These are phyloP conservation scores for Zeugodacus cucurbitae DNA, from an alignment of 1,140 invertebrate genomes.

Conservation along the genomic window DNA sequence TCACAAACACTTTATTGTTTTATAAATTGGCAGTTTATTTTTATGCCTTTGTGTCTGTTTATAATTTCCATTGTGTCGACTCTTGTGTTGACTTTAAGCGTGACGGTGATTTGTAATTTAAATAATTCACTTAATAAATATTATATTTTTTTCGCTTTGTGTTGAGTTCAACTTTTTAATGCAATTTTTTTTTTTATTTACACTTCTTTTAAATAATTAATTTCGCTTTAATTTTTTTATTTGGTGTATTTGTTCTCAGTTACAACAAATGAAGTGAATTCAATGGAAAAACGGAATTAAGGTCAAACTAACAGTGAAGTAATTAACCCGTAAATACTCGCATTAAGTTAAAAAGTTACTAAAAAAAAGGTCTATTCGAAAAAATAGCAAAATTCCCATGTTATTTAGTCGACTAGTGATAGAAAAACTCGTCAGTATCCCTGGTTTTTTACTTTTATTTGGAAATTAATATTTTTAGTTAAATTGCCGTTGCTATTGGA, in stretches of 20 bases:
- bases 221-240: neutral
- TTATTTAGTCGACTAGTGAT: no score
- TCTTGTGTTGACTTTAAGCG: neutral
- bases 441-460: no score
- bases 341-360: no score
- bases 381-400: no score
- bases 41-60: neutral
- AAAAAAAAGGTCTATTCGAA: no score
- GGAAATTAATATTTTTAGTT: no score
- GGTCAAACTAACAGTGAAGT: neutral
- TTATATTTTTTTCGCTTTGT: neutral
- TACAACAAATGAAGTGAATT: neutral
- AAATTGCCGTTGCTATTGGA: no score
- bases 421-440: no score
- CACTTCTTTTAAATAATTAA: neutral
- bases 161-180: neutral
- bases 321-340: neutral
- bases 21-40: neutral
- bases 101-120: neutral
- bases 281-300: neutral
- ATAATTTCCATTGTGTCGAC: neutral
- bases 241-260: neutral
- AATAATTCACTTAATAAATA: neutral
- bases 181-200: neutral
- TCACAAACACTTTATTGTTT: neutral